Evolutionary conservation across 2,113 vertebrate species (phyloP), one percentile per base, ranked within the genome.

Genomic region (Nansenia antarctica): DNA sequence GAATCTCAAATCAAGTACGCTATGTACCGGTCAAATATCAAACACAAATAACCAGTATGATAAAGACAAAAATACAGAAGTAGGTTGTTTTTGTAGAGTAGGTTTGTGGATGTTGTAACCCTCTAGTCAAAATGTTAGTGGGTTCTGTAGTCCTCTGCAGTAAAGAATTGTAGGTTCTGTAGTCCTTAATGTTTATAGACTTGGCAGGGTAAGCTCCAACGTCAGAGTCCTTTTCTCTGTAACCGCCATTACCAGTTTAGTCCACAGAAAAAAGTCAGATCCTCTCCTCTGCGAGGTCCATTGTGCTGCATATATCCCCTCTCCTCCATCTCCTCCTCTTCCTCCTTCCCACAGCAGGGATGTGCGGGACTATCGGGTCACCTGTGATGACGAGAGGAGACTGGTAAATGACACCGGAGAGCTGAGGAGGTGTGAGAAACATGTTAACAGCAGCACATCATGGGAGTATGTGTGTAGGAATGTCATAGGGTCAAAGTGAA

Each of bases 301-400:
- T 79, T 82, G 82, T 85, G 73, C 70, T 83, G 72, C 70, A 27
- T 63, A 70, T 79, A 32, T 69, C 77, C 68, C 12, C 11, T 8
- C 1, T 29, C 61, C 14, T 63, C 54, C 11, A 59, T 70, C 37
- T 32, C 11, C 14, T 18, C 22, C 2, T 12, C 42, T 35, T 34
- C n/a, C 34, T 79, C 35, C 26, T 62, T 61, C 78, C 11, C 55
- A 60, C 20, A 62, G 6, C 30, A 26, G n/a, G 31, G 39, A 9
- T 31, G 39, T 52, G 53, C 49, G 1, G 69, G 79, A 92, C 89
- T 93, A 93, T 89, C 92, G 92, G 65, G 92, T 93, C 77, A 93
- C 92, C 92, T 93, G 75, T 15, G 87, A 88, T 18, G n/a, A 62
- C 59, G 30, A 29, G 58, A 53, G 6, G 20, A 2, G 6, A n/a